phyloP scores from a whole-genome alignment of 1,140 invertebrate species.

The Trichonephila clavata region DNA sequence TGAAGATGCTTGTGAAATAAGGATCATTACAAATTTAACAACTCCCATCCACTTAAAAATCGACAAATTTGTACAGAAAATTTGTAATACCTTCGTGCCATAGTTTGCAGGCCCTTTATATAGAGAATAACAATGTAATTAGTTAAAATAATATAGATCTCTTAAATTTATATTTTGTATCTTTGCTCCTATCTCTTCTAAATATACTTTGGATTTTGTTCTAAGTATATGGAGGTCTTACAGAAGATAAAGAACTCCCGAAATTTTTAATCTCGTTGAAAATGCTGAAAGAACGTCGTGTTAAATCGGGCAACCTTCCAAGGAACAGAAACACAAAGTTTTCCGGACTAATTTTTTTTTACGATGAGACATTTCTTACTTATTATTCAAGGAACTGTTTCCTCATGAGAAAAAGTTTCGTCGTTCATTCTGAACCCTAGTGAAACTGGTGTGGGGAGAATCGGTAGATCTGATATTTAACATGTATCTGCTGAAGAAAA shows the following conservation, averaged over 20 bases:
- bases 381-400: not conserved
- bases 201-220: no score
- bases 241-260: not conserved
- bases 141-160: no score
- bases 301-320: constrained; percentile 30
- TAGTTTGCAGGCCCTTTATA: no score
- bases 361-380: not conserved
- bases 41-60: no score
- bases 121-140: no score
- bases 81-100: no score
- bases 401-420: not conserved
- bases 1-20: no score
- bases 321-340: not conserved
- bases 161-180: no score
- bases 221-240: no score
- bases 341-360: constrained; percentile 14
- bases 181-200: no score
- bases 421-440: not conserved
- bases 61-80: no score
- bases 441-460: not conserved
- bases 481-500: not conserved
- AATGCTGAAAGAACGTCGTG: not conserved
- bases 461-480: not conserved
- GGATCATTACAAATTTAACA: no score
- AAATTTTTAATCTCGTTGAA: not conserved